These are phyloP conservation scores for Xiphophorus maculatus DNA, from an alignment of 2,113 vertebrate genomes.

Conservation along the genomic window DNA sequence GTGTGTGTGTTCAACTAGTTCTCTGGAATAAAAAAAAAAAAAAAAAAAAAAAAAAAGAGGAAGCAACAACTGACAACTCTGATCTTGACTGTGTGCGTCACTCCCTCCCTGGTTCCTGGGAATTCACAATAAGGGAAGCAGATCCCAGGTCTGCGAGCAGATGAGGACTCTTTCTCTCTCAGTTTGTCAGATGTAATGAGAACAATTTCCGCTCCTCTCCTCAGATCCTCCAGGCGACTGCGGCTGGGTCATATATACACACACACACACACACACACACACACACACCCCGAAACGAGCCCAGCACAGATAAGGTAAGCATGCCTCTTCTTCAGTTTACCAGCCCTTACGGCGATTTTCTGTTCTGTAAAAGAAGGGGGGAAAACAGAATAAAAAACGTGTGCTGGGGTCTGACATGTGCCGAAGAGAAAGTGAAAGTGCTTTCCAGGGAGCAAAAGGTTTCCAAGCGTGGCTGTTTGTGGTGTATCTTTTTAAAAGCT, in stretches of 20 bases:
- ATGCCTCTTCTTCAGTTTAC: slow-evolving; percentile 27
- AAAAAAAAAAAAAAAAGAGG: slow-evolving; percentile 50
- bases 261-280: slow-evolving; percentile 25
- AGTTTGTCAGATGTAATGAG: no score
- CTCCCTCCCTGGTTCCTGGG: slow-evolving; percentile 12
- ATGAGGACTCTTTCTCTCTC: slow-evolving; percentile 24
- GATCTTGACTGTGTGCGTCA: slow-evolving; percentile 24
- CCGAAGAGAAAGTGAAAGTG: slow-evolving; percentile 73
- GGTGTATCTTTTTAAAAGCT: slow-evolving; percentile 1
- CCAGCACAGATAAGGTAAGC: slow-evolving; percentile 65
- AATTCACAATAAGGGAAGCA: slow-evolving; percentile 24
- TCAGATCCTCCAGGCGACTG: slow-evolving; percentile 51
- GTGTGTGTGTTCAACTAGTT: slow-evolving; percentile 21
- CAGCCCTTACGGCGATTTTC: background rate
- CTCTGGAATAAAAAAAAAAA: slow-evolving; percentile 18
- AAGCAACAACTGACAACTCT: slow-evolving; percentile 57
- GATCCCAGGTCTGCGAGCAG: slow-evolving; percentile 56
- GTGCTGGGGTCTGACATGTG: slow-evolving; percentile 35
- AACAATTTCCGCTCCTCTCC: slow-evolving; percentile 12
- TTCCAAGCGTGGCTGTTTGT: background rate
- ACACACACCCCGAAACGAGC: no score
- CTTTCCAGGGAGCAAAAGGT: slow-evolving; percentile 15
- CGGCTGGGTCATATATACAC: slow-evolving; percentile 47
- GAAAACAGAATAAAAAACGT: no score
- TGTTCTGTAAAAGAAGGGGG: background rate